Conservation (phyloP, 2,797 vertebrate genomes). For the Coendou prehensilis region DNA sequence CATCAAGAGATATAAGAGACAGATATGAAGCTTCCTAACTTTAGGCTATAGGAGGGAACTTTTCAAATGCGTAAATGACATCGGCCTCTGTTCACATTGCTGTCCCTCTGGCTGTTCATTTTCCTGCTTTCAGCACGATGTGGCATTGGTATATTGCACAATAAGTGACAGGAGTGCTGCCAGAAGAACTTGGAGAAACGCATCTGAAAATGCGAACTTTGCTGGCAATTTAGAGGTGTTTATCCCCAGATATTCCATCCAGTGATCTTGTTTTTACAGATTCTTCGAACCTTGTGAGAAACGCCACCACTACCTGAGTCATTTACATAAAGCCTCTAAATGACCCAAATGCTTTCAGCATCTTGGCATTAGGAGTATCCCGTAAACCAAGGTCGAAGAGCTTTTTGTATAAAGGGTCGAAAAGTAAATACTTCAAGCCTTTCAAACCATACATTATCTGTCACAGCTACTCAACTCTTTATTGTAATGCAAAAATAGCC, state of each 20-base stretch:
- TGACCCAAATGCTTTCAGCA: not conserved
- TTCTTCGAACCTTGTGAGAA: not conserved
- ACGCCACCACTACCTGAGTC: not conserved
- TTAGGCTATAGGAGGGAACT: not conserved
- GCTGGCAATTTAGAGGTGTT: not conserved
- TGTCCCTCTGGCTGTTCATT: not conserved
- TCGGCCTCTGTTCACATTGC: not conserved
- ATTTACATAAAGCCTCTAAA: not conserved
- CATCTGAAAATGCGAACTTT: not conserved
- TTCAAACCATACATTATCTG: not conserved
- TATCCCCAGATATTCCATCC: not conserved
- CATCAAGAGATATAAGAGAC: not conserved
- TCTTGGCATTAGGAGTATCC: not conserved
- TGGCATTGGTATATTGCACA: not conserved
- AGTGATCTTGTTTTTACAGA: not conserved
- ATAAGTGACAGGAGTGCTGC: not conserved
- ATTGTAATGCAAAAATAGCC: not conserved
- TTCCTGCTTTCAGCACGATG: not conserved
- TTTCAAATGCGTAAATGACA: not conserved
- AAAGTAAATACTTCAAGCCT: not conserved
- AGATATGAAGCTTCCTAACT: not conserved
- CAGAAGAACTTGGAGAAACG: not conserved
- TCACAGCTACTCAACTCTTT: not conserved
- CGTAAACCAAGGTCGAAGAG: not conserved
- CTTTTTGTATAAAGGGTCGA: not conserved